Evolutionary conservation across 2,113 vertebrate species (phyloP).

Genomic region (Mirounga angustirostris): DNA sequence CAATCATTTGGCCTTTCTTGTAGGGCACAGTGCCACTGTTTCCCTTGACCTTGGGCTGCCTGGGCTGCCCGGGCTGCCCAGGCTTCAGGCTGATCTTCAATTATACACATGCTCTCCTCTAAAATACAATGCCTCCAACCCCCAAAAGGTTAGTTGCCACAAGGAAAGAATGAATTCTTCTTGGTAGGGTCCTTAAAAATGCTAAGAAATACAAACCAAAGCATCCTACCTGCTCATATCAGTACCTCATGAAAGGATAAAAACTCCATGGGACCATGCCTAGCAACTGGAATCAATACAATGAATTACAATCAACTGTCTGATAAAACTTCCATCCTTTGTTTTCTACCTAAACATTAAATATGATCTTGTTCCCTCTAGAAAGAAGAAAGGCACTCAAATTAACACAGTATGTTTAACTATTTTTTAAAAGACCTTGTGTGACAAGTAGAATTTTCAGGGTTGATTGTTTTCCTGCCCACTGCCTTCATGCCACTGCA

Average conservation of each 20-base stretch:
- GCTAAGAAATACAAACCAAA: constrained; percentile 39
- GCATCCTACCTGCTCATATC: neutral
- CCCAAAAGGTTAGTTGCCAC: neutral
- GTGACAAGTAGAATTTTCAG: constrained; percentile 5
- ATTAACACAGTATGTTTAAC: constrained; percentile 57
- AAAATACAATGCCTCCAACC: neutral
- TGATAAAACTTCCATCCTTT: neutral
- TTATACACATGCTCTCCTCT: neutral
- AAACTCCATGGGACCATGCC: neutral
- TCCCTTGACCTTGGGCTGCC: neutral
- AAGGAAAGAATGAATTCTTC: constrained; percentile 35
- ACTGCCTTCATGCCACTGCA: constrained; percentile 1
- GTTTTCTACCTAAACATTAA: constrained; percentile 21
- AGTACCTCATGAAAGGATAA: neutral
- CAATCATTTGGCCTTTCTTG: neutral
- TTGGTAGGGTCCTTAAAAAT: neutral
- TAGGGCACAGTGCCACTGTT: neutral
- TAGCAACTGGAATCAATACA: neutral
- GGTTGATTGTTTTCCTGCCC: neutral
- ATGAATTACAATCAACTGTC: constrained; percentile 37
- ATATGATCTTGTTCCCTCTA: constrained; percentile 2
- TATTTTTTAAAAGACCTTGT: constrained; percentile 63
- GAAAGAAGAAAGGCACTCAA: constrained; percentile 76
- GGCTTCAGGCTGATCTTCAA: neutral
- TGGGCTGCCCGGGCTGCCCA: neutral